These are phyloP conservation scores for Congeria kusceri DNA, from an alignment of 2,888 invertebrate species.

Conservation along the genomic window DNA sequence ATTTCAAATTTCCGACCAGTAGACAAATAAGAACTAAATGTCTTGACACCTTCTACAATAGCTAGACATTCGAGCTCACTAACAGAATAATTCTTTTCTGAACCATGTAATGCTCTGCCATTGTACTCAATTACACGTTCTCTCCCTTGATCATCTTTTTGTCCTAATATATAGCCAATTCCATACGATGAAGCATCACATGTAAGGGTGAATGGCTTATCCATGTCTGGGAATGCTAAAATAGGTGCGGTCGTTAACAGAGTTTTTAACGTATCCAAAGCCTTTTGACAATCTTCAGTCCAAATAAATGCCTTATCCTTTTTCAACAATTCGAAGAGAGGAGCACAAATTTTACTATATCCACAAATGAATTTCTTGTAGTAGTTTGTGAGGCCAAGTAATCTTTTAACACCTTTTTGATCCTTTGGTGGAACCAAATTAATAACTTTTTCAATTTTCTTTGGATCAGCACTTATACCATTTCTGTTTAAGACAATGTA, in stretches of 20 bases:
- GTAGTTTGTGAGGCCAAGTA: conserved; percentile 61
- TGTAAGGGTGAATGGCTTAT: conserved; percentile 52
- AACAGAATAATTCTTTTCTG: conserved; percentile 58
- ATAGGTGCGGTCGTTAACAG: conserved; percentile 52
- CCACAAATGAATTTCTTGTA: conserved; percentile 48
- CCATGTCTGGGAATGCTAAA: conserved; percentile 56
- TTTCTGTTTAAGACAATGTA: conserved; percentile 26
- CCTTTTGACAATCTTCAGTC: conserved; percentile 49
- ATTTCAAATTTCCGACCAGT: conserved; percentile 45
- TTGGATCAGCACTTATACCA: conserved; percentile 46
- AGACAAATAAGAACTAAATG: conserved; percentile 54
- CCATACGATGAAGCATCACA: conserved; percentile 54
- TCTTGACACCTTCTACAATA: conserved; percentile 55
- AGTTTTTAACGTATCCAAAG: conserved; percentile 53
- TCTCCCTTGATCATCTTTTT: conserved; percentile 40
- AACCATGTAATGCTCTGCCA: conserved; percentile 85
- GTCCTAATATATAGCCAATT: conserved; percentile 60
- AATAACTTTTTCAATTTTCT: conserved; percentile 46
- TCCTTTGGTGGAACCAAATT: conserved; percentile 43
- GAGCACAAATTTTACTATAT: conserved; percentile 51
- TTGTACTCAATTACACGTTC: conserved; percentile 59
- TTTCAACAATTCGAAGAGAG: conserved; percentile 39
- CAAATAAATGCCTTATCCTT: conserved; percentile 29
- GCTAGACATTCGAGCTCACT: conserved; percentile 64
- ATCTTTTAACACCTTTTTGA: conserved; percentile 47